phyloP scores from a whole-genome alignment of 2,888 invertebrate genomes.

The Ophion ellenae region DNA sequence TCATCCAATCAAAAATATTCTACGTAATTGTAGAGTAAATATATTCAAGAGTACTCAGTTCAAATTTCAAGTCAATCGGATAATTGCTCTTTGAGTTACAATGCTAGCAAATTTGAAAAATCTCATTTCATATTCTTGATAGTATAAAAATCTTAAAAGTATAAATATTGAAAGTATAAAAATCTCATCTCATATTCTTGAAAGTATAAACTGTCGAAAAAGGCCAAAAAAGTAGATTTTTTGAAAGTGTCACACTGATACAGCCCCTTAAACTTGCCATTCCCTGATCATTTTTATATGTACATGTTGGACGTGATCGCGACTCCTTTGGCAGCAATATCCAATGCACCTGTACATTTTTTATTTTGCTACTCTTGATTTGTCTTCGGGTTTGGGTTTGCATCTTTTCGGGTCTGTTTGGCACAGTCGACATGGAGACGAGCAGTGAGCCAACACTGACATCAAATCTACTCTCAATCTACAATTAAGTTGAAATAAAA shows the following conservation, averaged over 20 bases:
- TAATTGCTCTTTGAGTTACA: too few species aligned
- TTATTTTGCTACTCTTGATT: neutral
- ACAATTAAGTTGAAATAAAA: neutral
- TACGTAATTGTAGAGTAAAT: too few species aligned
- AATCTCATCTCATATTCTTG: too few species aligned
- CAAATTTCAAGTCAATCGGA: too few species aligned
- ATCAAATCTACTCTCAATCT: neutral
- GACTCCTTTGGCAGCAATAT: neutral
- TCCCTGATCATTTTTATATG: neutral
- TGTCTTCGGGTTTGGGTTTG: neutral
- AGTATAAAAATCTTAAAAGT: too few species aligned
- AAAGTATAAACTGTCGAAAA: neutral
- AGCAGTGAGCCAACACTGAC: neutral
- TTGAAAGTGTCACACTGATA: too few species aligned
- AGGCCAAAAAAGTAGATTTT: neutral
- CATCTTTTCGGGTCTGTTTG: too few species aligned
- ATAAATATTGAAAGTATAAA: too few species aligned
- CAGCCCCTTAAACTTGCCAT: neutral
- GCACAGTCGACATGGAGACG: neutral
- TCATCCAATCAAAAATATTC: too few species aligned
- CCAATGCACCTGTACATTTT: neutral
- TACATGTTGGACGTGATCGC: neutral
- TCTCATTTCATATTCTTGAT: too few species aligned
- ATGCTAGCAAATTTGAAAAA: too few species aligned
- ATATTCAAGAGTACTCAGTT: too few species aligned